A percentile compares a stretch with the other conserved stretches of the same genome.
Evolutionary conservation across 2,797 vertebrate genomes (phyloP).

Genomic region (Anableps anableps): DNA sequence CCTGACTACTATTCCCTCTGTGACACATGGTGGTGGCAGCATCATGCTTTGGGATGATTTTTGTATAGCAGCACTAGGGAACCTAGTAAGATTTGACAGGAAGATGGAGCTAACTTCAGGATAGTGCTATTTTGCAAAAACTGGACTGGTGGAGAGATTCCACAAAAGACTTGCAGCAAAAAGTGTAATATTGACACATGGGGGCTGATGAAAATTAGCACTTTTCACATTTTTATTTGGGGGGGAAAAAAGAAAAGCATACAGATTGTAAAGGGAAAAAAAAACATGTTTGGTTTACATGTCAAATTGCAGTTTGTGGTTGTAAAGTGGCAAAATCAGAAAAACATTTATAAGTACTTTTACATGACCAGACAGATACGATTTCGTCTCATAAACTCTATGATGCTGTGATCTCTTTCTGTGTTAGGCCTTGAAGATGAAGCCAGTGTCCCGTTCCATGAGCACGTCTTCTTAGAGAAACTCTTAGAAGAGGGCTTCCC

Average conservation of each 20-base stretch:
- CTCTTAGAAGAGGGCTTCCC: constrained; percentile 89
- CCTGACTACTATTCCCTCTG: too few species aligned
- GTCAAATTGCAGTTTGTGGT: background rate
- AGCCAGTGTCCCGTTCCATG: constrained; percentile 87
- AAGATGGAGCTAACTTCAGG: background rate
- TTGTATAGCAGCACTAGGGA: too few species aligned
- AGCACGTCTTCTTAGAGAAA: constrained; percentile 93
- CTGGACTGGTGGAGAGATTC: too few species aligned
- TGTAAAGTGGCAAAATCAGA: background rate
- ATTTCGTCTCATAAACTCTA: background rate
- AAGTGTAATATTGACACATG: too few species aligned
- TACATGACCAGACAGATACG: background rate
- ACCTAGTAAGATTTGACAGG: background rate
- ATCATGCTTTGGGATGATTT: background rate
- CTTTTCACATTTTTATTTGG: background rate
- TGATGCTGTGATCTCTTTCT: constrained; percentile 9
- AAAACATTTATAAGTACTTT: background rate
- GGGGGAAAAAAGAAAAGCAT: background rate
- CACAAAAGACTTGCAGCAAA: too few species aligned
- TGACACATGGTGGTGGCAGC: background rate
- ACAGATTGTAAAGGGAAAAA: too few species aligned
- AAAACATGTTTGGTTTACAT: background rate
- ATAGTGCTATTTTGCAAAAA: too few species aligned
- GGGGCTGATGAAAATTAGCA: background rate
- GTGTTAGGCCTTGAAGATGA: constrained; percentile 89